Evolutionary conservation across 2,113 vertebrate species (phyloP).

Genomic region (Brienomyrus brachyistius): DNA sequence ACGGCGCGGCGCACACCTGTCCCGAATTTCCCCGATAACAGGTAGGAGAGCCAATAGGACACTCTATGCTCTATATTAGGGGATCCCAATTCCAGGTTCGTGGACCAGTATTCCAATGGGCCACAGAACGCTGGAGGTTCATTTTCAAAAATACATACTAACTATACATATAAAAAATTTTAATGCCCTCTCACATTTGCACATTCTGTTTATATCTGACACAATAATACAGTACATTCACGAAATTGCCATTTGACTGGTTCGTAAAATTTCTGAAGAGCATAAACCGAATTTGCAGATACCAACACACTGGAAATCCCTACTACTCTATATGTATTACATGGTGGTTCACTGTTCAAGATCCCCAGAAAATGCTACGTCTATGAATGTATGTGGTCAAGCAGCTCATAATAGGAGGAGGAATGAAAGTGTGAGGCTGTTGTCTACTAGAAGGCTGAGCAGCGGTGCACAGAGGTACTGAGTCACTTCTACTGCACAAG

Average conservation of each 20-base stretch:
- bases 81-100: neutral
- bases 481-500: neutral
- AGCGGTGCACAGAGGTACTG: neutral
- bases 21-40: neutral
- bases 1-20: neutral
- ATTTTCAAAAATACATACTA: neutral
- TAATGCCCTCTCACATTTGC: neutral
- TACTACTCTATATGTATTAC: neutral
- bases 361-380: neutral
- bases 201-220: neutral
- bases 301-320: neutral
- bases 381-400: neutral
- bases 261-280: neutral
- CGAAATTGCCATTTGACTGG: neutral
- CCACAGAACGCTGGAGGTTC: neutral
- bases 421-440: neutral
- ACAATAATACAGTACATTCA: neutral
- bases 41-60: neutral
- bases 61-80: neutral
- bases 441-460: neutral
- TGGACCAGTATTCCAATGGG: neutral
- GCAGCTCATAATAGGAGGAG: neutral
- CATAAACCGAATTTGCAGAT: neutral
- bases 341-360: neutral
- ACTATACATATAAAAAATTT: neutral